A percentile compares a stretch with the other conserved stretches of the same genome.
phyloP scores from a whole-genome alignment of 2,113 vertebrate genomes.

The Copsychus sechellarum region DNA sequence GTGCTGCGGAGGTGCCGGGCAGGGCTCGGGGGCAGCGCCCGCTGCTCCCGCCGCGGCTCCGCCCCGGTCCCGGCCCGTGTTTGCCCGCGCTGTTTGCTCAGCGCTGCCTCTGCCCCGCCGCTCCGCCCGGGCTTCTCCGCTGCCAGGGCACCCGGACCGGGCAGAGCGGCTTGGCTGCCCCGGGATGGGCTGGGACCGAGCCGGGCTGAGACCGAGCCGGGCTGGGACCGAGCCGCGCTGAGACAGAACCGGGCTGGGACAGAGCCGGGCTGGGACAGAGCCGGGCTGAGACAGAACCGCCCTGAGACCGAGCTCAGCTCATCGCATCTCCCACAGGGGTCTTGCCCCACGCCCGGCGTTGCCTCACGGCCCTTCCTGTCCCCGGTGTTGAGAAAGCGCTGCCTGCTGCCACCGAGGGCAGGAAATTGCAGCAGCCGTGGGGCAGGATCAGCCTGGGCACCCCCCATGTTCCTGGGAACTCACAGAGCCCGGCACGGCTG shows the following conservation, averaged over 20 bases:
- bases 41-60: background rate
- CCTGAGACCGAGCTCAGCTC: background rate
- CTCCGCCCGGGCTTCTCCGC: background rate
- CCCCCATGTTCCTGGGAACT: too few species aligned
- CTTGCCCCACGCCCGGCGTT: background rate
- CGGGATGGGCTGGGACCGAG: fast-evolving
- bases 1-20: fast-evolving
- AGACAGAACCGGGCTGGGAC: too few species aligned
- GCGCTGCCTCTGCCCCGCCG: background rate
- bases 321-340: background rate
- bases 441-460: background rate
- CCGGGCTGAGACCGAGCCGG: fast-evolving
- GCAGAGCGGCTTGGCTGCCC: background rate
- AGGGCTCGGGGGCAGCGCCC: background rate
- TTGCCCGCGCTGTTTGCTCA: slow-evolving; percentile 25
- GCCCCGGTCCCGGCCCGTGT: background rate
- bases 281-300: too few species aligned
- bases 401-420: background rate
- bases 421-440: background rate
- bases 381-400: background rate
- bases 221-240: too few species aligned
- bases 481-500: fast-evolving
- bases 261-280: fast-evolving
- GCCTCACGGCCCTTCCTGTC: background rate
- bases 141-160: fast-evolving